These are phyloP conservation scores for Antedon mediterranea DNA, from an alignment of 53 echinoderm and acorn worm species.

Conservation along the genomic window DNA sequence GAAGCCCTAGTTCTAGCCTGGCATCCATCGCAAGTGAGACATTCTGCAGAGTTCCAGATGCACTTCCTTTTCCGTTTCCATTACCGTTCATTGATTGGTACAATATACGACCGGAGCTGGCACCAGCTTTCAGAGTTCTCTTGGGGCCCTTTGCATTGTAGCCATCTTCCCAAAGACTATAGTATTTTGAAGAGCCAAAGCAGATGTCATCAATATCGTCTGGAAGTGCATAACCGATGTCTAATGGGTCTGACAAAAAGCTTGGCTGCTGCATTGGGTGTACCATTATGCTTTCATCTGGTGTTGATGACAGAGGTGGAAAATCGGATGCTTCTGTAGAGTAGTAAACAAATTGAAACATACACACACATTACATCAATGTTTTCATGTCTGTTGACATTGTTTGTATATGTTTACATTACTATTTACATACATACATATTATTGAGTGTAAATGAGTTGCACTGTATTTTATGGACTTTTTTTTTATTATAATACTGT, in stretches of 20 bases:
- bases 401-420: no score
- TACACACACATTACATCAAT: no score
- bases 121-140: not conserved
- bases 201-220: constrained; percentile 4
- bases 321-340: not conserved
- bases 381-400: no score
- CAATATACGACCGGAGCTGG: not conserved
- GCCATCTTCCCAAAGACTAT: not conserved
- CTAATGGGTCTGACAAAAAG: not conserved
- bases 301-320: not conserved
- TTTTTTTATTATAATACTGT: no score
- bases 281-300: not conserved
- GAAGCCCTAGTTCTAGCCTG: constrained; percentile 76
- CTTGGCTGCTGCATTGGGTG: not conserved
- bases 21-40: constrained; percentile 93
- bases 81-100: not conserved
- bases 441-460: no score
- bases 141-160: not conserved
- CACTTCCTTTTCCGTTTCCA: constrained; percentile 17
- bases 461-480: no score
- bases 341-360: no score
- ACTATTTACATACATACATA: no score
- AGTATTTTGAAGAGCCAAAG: constrained; percentile 31
- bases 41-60: constrained; percentile 33
- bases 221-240: not conserved